Evolutionary conservation across 2,113 vertebrate genomes (phyloP), one percentile per base, ranked within the genome.

Genomic region (Chionomys nivalis): DNA sequence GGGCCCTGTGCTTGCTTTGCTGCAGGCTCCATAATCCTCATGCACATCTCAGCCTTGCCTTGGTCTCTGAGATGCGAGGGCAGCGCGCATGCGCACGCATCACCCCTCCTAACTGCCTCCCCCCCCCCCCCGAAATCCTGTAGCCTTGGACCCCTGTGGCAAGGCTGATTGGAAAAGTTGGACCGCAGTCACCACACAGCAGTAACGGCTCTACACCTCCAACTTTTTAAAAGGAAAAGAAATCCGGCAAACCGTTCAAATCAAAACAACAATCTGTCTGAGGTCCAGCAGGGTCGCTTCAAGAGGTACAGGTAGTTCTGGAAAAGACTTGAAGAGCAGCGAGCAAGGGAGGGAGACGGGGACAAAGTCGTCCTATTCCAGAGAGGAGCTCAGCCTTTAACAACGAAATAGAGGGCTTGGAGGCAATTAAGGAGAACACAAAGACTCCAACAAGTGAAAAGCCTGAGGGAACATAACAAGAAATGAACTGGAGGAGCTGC

Each of bases 391-490:
- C 86, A 66, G 94, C 90, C 42, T 77, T 93, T 96, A 94, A 97
- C 68, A 89, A 76, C 90, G 93, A 95, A 81, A 85, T 63, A 68
- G 72, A 97, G 77, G 1, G 75, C 92, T 90, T 65, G 19, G 95
- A 98, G 88, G 95, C 95, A 96, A 96, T 97, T 97, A 97, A 94
- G 61, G 72, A 90, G 94, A 97, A 97, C 96, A 97, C 87, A 87
- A 73, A 97, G 97, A 86, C 89, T 75, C 96, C 19, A 61, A 42
- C 85, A 65, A 92, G 96, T 70, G 87, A 94, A 97, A 90, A 93
- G 83, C 88, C 44, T 33, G 42, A 65, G 87, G 93, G 94, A 36
- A 70, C 93, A 96, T 47, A 75, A 87, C 49, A 10, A 55, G 85
- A 47, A 90, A n/a, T 36, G 39, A 75, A 21, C 49, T 61, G 55